A percentile compares a stretch with the other conserved stretches of the same genome.
These are phyloP conservation scores for Isichthys henryi DNA, from an alignment of 2,113 vertebrate species.

Conservation along the genomic window DNA sequence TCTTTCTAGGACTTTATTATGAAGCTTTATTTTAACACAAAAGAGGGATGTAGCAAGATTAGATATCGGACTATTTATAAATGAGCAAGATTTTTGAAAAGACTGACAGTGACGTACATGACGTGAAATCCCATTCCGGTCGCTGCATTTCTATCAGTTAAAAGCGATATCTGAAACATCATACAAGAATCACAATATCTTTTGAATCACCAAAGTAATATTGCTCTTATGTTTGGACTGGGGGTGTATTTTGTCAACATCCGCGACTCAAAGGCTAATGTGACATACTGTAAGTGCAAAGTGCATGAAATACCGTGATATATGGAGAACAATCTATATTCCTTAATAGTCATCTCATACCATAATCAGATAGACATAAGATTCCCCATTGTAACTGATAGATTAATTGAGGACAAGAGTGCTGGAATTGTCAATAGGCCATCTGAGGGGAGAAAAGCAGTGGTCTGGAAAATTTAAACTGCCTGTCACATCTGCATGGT, in stretches of 20 bases:
- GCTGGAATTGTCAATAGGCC: neutral
- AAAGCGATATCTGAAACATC: neutral
- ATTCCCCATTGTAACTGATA: neutral
- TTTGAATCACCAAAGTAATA: neutral
- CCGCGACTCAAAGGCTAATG: neutral
- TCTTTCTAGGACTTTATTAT: neutral
- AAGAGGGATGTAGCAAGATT: neutral
- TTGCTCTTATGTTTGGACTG: neutral
- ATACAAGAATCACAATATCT: neutral
- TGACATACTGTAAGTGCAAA: neutral
- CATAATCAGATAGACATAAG: neutral
- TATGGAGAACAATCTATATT: neutral
- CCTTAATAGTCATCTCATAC: neutral
- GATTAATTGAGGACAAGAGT: constrained; percentile 10
- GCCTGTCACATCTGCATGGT: constrained; percentile 6
- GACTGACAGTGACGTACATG: neutral
- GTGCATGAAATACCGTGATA: neutral
- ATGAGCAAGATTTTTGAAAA: neutral
- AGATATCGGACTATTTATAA: neutral
- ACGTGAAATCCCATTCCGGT: neutral
- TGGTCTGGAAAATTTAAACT: neutral
- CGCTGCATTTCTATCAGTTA: neutral
- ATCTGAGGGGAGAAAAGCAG: neutral
- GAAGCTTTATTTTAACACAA: neutral
- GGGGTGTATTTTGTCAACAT: neutral